Percentiles rank a stretch among this genome's conserved stretches.
phyloP scores from a whole-genome alignment of 2,113 vertebrate species.

The Heterochromis multidens region DNA sequence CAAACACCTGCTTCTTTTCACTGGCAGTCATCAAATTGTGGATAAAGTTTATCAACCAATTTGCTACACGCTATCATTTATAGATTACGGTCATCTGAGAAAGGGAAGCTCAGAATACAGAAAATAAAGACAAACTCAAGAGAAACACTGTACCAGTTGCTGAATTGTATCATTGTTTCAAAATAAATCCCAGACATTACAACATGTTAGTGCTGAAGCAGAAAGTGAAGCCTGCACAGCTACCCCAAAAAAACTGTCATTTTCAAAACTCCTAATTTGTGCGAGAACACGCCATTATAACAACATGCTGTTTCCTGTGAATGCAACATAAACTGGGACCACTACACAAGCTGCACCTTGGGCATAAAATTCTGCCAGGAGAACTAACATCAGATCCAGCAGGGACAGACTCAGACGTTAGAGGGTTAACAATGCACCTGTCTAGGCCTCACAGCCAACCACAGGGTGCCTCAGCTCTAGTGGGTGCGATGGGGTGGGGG shows the following conservation, averaged over 20 bases:
- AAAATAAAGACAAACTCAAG: not conserved
- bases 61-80: not conserved
- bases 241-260: not conserved
- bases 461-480: conserved; percentile 55
- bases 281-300: not conserved
- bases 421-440: conserved; percentile 75
- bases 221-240: not conserved
- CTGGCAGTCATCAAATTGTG: conserved; percentile 30
- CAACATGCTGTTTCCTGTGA: not conserved
- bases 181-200: not conserved
- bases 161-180: not conserved
- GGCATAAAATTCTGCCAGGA: not conserved
- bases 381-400: conserved; percentile 4
- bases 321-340: not conserved
- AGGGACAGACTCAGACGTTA: conserved; percentile 54
- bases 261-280: not conserved
- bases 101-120: not conserved
- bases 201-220: not conserved
- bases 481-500: not conserved
- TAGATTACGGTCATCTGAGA: not conserved
- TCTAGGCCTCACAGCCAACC: conserved; percentile 59
- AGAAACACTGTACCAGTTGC: not conserved
- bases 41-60: conserved; percentile 28
- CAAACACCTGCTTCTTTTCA: conserved; percentile 13
- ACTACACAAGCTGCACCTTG: not conserved